Percentiles rank a stretch among this genome's conserved stretches.
phyloP scores from a whole-genome alignment of 2,113 vertebrate species.

The Ailurus styani region DNA sequence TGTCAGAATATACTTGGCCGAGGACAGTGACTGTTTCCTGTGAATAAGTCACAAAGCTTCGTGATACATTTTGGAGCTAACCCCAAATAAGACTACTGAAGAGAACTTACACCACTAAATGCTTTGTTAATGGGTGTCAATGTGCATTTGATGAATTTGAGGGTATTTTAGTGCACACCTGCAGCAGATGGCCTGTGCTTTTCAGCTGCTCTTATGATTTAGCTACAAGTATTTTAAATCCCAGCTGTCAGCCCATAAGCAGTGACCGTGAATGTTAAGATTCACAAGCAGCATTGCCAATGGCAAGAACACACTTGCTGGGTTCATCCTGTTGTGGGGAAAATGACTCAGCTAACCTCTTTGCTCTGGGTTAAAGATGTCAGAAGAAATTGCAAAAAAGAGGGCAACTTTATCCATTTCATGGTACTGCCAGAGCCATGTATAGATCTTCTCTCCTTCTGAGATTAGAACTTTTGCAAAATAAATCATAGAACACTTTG shows the following conservation, averaged over 20 bases:
- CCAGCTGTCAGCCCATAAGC: constrained; percentile 61
- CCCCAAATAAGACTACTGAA: constrained; percentile 1
- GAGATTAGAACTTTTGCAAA: background rate
- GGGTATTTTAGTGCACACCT: constrained; percentile 43
- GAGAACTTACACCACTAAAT: background rate
- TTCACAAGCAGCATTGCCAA: background rate
- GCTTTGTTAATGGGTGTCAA: constrained; percentile 14
- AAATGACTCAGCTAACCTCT: constrained; percentile 54
- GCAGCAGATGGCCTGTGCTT: constrained; percentile 67
- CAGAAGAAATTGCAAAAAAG: constrained; percentile 49
- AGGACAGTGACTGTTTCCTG: background rate
- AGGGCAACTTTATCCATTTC: constrained; percentile 18
- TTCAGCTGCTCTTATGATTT: constrained; percentile 63
- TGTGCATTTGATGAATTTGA: constrained; percentile 33
- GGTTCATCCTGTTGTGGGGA: constrained; percentile 30
- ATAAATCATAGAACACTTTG: background rate
- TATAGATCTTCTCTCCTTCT: background rate
- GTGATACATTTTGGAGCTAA: background rate
- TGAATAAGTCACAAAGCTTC: constrained; percentile 1
- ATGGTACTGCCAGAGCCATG: background rate
- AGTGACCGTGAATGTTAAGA: constrained; percentile 71
- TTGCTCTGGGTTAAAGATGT: constrained; percentile 45
- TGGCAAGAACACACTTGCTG: constrained; percentile 22
- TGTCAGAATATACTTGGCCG: background rate
- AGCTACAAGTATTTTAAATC: constrained; percentile 63